Evolutionary conservation across 1,140 invertebrate species (phyloP), one percentile per base, ranked within the genome.

Genomic region (Zaprionus kolodkinae): DNA sequence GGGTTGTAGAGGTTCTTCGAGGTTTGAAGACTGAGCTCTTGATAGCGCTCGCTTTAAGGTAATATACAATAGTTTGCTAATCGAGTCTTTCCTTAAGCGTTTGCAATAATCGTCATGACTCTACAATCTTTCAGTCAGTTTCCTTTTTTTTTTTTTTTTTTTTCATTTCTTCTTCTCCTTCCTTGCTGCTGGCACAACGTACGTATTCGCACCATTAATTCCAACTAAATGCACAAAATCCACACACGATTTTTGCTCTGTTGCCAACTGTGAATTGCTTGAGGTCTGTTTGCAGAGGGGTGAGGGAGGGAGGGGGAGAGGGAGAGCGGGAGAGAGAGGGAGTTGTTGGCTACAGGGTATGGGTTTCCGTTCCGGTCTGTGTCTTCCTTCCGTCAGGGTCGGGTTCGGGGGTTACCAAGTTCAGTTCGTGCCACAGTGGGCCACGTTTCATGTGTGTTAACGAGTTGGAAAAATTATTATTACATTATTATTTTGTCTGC

Each of bases 381-480:
- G 7, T 36, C 21, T 21, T 21, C 21, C 21, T 64, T 55, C 35
- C 6, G 27, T 40, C n/a, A 2, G 50, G 35, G 36, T 13, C 12
- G 40, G 55, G 35, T 5, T 11, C 35, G 25, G 36, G 54, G 70
- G 70, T 66, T 21, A 21, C 35, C 33, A 33, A 67, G 70, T 67
- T 72, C 70, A 43, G 54, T 52, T 40, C 45, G 72, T 76, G 62
- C 59, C 61, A 57, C 70, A 38, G 65, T 13, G 45, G 40, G 50
- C 36, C 72, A 79, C 80, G 79, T 82, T 87, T 77, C 72, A 57
- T 76, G 83, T 86, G 85, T 86, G 85, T 81, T 88, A 88, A 88
- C 85, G 85, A 89, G 85, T 89, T 88, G 85, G 86, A 85, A 89
- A 90, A 85, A 90, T 81, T 85, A 89, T 89, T 89, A 90, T 89